These are phyloP conservation scores for Myotis pilosus DNA, from an alignment of 2,797 vertebrate species.

Conservation along the genomic window DNA sequence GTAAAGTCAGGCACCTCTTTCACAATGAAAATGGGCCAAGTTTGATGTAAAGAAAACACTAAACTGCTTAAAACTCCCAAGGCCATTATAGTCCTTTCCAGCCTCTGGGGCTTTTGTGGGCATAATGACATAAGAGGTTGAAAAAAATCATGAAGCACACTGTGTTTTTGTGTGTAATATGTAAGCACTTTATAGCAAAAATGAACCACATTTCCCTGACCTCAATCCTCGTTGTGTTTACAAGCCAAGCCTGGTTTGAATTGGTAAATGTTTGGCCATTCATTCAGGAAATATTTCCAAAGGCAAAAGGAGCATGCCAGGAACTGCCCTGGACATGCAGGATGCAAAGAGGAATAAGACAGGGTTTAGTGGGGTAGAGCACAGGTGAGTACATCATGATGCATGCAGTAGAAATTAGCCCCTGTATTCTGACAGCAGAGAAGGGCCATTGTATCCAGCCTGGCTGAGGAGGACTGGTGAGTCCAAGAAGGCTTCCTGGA, in stretches of 20 bases:
- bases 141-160: background rate
- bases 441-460: background rate
- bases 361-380: background rate
- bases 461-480: background rate
- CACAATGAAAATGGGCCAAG: background rate
- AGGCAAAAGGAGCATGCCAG: conserved; percentile 32
- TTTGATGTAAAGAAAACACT: conserved; percentile 35
- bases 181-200: conserved; percentile 54
- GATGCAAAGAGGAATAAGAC: background rate
- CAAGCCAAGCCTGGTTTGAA: conserved; percentile 47
- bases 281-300: conserved; percentile 58
- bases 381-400: background rate
- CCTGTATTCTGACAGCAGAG: background rate
- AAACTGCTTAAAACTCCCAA: conserved; percentile 10
- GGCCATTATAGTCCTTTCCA: conserved; percentile 1
- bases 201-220: conserved; percentile 59
- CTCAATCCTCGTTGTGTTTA: conserved; percentile 54
- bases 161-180: background rate
- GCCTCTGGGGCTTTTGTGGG: conserved; percentile 2
- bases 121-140: conserved; percentile 58
- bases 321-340: background rate
- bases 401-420: background rate
- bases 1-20: background rate
- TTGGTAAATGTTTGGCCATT: conserved; percentile 28
- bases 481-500: background rate